Percentiles rank a stretch among this genome's conserved stretches.
phyloP scores from a whole-genome alignment of 2,797 vertebrate species.

The Bovichtus diacanthus region DNA sequence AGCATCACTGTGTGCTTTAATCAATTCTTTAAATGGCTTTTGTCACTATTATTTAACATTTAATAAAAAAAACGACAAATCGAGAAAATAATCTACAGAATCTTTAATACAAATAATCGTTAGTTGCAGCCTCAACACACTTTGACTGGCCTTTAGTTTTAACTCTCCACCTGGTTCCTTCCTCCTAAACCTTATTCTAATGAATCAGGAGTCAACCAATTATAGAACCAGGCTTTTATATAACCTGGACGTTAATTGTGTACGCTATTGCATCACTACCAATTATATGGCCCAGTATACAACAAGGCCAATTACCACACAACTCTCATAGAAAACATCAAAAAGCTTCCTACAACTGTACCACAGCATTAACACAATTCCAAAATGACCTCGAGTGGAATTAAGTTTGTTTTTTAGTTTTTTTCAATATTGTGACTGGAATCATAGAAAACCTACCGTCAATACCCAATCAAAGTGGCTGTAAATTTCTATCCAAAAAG shows the following conservation, averaged over 20 bases:
- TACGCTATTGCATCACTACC: neutral
- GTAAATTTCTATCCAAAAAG: neutral
- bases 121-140: neutral
- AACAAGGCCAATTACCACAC: neutral
- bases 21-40: neutral
- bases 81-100: neutral
- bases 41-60: neutral
- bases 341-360: no score
- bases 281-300: neutral
- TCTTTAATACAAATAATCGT: neutral
- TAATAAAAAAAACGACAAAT: neutral
- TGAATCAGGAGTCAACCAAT: neutral
- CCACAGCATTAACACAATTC: neutral
- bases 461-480: neutral
- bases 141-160: neutral
- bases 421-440: neutral
- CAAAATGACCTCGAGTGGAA: no score
- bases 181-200: neutral
- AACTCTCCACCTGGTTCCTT: neutral
- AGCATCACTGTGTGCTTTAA: neutral
- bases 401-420: no score
- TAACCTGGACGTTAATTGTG: neutral
- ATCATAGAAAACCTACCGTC: neutral
- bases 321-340: neutral
- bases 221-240: neutral